Evolutionary conservation across 2,797 vertebrate genomes (phyloP), one percentile per base, ranked within the genome.

Genomic region (Gadopsis bispinosus): DNA sequence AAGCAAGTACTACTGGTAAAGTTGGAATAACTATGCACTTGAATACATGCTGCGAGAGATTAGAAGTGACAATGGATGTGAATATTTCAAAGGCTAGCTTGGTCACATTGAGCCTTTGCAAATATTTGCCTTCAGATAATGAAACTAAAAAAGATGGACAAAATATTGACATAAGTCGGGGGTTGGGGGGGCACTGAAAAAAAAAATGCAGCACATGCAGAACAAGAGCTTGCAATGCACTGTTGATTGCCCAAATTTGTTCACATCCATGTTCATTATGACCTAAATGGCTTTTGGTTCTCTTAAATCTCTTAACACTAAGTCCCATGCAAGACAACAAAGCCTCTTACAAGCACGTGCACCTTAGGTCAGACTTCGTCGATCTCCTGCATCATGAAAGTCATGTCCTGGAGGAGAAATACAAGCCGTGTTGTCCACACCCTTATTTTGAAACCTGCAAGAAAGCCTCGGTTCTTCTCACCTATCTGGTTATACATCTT

Each of bases 401-500:
- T 16, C 12, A 48, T 31, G 29, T 65, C 76, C 53, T 54, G 37
- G 11, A 47, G 45, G 8, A 71, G 8, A 66, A 74, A 80, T 54
- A 69, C 4, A 7, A 76, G 45, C 51, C 1, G 1, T 10, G 9
- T 13, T 48, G 12, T 39, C 45, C 13, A 4, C 31, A 14, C n/a
- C 56, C 17, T 53, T 48, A 26, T 8, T 29, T 8, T 26, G 3
- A 60, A 77, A 35, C 17, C 14, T 12, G 60, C 2, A 59, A 47
- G 3, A 77, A 58, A 78, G 20, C 5, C 9, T 16, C 13, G 88
- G 90, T 66, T 74, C 94, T 66, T 73, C 94, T 97, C 91, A 99
- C 98, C 95, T 10, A 99, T 97, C 83, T 97, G 96, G 45, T 99
- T 99, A 93, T 96, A 76, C 86, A 96, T 89, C 92, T 97, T 98